These are phyloP conservation scores for Anniella stebbinsi DNA, from an alignment of 2,797 vertebrate species.

Conservation along the genomic window DNA sequence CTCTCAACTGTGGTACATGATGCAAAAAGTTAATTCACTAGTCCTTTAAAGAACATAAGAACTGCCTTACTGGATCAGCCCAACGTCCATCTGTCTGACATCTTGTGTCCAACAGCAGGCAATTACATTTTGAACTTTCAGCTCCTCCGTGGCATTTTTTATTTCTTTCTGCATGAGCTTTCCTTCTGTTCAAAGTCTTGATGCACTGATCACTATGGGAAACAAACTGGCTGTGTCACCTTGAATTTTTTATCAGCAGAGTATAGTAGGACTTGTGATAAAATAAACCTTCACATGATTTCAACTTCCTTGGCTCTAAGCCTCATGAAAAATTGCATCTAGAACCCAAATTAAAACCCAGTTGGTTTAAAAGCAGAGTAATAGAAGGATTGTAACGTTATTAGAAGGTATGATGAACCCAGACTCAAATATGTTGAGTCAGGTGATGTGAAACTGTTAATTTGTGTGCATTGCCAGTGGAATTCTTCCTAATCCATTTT, in stretches of 20 bases:
- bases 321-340: background rate
- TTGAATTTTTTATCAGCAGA: background rate
- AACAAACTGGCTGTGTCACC: background rate
- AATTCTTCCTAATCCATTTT: background rate
- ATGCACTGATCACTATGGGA: background rate
- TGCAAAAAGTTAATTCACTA: background rate
- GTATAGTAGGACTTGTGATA: background rate
- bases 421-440: background rate
- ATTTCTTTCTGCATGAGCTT: background rate
- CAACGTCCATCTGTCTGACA: background rate
- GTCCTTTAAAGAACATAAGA: background rate
- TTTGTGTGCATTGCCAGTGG: background rate
- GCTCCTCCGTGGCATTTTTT: background rate
- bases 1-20: background rate
- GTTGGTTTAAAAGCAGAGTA: background rate
- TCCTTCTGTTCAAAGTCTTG: background rate
- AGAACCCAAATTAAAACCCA: background rate
- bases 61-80: constrained; percentile 7
- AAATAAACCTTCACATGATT: background rate
- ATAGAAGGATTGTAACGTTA: background rate
- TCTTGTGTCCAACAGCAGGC: constrained; percentile 15
- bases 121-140: background rate
- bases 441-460: background rate
- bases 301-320: background rate
- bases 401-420: background rate